Conservation (phyloP, 2,888 invertebrate genomes). For the Prosopocoilus inquinatus region DNA sequence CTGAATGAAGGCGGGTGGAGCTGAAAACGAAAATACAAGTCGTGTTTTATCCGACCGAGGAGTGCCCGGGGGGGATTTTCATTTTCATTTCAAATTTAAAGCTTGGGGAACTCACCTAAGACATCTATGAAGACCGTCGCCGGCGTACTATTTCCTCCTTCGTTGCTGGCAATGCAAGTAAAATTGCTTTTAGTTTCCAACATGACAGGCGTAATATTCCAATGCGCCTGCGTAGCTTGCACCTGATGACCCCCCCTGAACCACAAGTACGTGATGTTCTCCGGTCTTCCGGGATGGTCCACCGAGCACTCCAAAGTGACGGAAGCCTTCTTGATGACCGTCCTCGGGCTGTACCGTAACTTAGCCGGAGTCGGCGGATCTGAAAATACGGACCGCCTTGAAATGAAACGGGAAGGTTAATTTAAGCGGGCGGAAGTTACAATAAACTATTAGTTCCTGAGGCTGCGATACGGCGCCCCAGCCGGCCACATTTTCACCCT, state of each 20-base stretch:
- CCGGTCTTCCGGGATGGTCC: constrained; percentile 79
- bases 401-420: not conserved
- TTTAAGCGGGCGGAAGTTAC: constrained; percentile 51
- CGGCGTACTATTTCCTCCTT: constrained; percentile 75
- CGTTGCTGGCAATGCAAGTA: constrained; percentile 83
- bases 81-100: not conserved
- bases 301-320: constrained; percentile 83
- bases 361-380: constrained; percentile 85
- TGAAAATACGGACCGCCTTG: constrained; percentile 43
- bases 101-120: constrained; percentile 54
- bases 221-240: constrained; percentile 71
- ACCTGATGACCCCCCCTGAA: constrained; percentile 73
- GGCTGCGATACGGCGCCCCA: constrained; percentile 81
- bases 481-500: constrained; percentile 84
- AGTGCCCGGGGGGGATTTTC: not conserved
- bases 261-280: constrained; percentile 74
- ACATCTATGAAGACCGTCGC: constrained; percentile 70
- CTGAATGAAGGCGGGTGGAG: constrained; percentile 84
- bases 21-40: constrained; percentile 50
- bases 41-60: too few species aligned
- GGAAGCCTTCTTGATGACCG: constrained; percentile 79
- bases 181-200: constrained; percentile 86
- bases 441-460: constrained; percentile 77
- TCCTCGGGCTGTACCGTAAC: constrained; percentile 68
- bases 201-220: constrained; percentile 80